phyloP scores from a whole-genome alignment of 2,888 invertebrate genomes.

The Erebia epiphron region DNA sequence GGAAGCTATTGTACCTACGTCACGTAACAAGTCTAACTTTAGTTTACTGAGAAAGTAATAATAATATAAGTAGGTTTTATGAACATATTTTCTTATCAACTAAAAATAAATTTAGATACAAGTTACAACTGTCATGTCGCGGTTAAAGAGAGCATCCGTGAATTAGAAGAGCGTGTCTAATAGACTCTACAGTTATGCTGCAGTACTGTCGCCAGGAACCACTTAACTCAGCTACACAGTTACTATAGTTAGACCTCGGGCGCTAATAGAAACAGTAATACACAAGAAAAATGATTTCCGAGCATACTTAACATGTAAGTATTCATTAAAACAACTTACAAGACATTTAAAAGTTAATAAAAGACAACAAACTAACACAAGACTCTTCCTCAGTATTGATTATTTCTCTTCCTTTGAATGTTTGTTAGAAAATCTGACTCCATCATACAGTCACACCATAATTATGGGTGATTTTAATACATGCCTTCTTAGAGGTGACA shows the following conservation, averaged over 20 bases:
- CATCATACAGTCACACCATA: no score
- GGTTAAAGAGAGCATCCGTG: conserved; percentile 30
- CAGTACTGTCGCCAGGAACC: conserved; percentile 19
- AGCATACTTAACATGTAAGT: background rate
- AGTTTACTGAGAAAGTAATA: background rate
- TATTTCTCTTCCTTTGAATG: no score
- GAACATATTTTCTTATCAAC: background rate
- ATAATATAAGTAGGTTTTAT: background rate
- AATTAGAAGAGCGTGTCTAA: conserved; percentile 39
- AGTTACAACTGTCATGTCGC: conserved; percentile 24
- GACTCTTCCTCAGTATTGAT: no score
- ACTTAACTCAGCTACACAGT: conserved; percentile 14
- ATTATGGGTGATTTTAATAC: no score
- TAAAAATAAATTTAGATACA: background rate
- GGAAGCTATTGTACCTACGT: background rate
- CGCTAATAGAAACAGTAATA: conserved; percentile 11
- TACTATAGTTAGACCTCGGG: conserved; percentile 8
- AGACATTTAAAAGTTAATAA: background rate
- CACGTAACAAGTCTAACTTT: background rate
- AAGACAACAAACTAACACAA: background rate
- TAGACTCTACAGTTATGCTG: conserved; percentile 35
- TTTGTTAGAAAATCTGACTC: no score
- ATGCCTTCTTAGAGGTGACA: no score
- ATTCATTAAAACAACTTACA: background rate
- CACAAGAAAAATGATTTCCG: background rate